Evolutionary conservation across 2,888 invertebrate genomes (phyloP), one percentile per base, ranked within the genome.

Genomic region (Heliconius sara): DNA sequence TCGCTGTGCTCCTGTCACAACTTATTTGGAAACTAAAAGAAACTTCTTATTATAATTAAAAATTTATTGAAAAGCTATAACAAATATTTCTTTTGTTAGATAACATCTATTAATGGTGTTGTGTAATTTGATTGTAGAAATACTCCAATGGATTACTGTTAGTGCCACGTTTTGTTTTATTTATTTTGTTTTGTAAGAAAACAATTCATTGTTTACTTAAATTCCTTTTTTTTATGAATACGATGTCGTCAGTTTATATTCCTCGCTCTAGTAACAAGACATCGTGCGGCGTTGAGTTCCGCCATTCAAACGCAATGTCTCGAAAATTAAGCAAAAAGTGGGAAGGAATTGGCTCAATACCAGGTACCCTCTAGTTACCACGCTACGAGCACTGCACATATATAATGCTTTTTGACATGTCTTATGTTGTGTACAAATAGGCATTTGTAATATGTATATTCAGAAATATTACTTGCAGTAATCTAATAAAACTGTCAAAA

Each of bases 41-140:
- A 72, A 52, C 0, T 47, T 27, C 30, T 72, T 19, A 72, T 72
- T 30, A 30, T 57, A 73, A 60, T 27, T 30, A 39, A 65, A 65
- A 65, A 63, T 65, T 43, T 75, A 75, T 65, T 12, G 43, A 43
- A 66, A 27, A 63, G 19, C 63, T 13, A 47, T 43, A 60, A 74
- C 63, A 75, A 75, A 66, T 66, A 34, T 67, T 78, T 47, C 30
- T 60, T 68, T 74, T 78, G 43, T 30, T 4, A 74, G 78, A 78
- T 78, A 78, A 30, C 43, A 78, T 78, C 78, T 47, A 75, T 34
- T 73, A 73, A 73, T 60, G 65, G 43, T 47, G 27, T 30, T 75
- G 12, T 39, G 65, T 75, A 47, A 75, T 75, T 75, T 66, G 65
- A 75, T 75, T 75, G 75, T 75, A 43, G 27, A 75, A 75, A 43